Conservation (phyloP, 2,888 invertebrate species). For the Metellina segmentata region DNA sequence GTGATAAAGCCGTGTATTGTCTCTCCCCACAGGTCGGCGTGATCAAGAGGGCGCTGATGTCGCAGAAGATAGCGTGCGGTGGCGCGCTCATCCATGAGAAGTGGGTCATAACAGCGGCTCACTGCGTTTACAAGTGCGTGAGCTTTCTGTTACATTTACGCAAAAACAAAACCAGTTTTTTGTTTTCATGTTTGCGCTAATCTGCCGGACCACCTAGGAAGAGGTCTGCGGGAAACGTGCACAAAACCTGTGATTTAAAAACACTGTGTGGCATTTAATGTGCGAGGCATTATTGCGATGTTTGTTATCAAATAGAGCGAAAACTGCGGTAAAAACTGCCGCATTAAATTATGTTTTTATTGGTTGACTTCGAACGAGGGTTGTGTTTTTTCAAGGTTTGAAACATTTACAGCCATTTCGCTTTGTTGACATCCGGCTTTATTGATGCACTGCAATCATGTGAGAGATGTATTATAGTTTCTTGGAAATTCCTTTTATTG, state of each 20-base stretch:
- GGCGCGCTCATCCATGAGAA: conserved; percentile 93
- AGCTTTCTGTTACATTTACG: background rate
- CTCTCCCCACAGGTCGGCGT: conserved; percentile 84
- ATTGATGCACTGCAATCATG: too few relatives aligned
- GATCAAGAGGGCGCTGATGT: conserved; percentile 93
- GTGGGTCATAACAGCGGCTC: conserved; percentile 97
- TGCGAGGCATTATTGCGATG: too few relatives aligned
- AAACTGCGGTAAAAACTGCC: background rate
- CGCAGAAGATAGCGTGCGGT: conserved; percentile 94
- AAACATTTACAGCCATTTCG: too few relatives aligned
- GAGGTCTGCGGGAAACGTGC: background rate
- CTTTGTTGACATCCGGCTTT: too few relatives aligned
- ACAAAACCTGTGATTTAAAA: too few relatives aligned
- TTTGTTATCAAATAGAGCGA: background rate
- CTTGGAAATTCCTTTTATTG: too few relatives aligned
- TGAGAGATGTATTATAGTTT: too few relatives aligned
- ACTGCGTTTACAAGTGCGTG: conserved; percentile 82
- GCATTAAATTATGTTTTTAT: too few relatives aligned
- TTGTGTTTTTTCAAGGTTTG: too few relatives aligned
- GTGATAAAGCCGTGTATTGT: background rate
- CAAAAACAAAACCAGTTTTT: background rate
- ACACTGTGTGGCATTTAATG: too few relatives aligned
- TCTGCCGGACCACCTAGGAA: background rate
- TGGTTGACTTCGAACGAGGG: too few relatives aligned
- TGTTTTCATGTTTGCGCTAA: background rate